Percentiles rank a stretch among this genome's conserved stretches.
Conservation (phyloP, 2,113 vertebrate species). For the Dipodomys ordii region DNA sequence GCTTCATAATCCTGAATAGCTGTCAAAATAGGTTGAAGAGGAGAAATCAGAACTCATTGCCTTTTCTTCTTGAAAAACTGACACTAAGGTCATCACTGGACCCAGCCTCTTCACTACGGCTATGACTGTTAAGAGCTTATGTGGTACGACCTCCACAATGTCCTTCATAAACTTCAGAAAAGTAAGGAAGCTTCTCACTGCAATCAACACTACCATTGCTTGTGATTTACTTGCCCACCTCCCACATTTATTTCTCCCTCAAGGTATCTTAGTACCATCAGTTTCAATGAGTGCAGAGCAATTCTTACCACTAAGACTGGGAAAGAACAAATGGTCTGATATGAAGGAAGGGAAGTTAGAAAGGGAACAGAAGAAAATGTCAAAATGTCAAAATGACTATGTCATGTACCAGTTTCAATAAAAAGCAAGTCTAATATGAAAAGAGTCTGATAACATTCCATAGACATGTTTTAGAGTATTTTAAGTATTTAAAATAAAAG, state of each 20-base stretch:
- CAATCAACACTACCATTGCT: not conserved
- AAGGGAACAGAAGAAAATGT: not conserved
- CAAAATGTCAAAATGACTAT: not conserved
- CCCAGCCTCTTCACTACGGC: not conserved
- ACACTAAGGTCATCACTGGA: not conserved
- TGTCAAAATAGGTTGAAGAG: slow-evolving; percentile 80
- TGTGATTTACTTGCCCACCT: not conserved
- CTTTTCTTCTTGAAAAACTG: not conserved
- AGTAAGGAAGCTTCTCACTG: not conserved
- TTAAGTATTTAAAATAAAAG: not conserved
- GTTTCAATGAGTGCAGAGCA: slow-evolving; percentile 3
- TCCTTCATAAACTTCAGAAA: not conserved
- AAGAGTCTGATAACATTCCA: not conserved
- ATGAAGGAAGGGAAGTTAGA: not conserved
- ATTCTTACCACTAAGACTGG: not conserved
- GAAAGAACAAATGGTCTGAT: not conserved
- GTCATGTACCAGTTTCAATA: not conserved
- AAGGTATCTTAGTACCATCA: not conserved
- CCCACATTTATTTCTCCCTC: not conserved
- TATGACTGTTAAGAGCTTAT: not conserved
- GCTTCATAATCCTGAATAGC: slow-evolving; percentile 96
- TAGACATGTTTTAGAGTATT: not conserved
- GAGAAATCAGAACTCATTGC: not conserved
- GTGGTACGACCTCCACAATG: not conserved
- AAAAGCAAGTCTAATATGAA: not conserved